Conservation (phyloP, 2,888 invertebrate species). For the Cephus nigrinus region DNA sequence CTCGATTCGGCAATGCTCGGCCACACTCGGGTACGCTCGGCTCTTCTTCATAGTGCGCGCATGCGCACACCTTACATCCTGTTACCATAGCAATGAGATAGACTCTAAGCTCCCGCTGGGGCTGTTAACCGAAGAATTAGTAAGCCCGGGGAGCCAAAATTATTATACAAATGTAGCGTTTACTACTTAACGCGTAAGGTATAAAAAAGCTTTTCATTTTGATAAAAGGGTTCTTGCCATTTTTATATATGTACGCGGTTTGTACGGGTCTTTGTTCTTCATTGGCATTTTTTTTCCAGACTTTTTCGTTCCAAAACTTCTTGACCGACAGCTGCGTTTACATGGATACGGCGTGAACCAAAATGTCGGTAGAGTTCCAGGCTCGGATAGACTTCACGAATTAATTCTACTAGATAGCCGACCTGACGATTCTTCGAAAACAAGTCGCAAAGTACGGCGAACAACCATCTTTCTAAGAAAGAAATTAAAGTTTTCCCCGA, state of each 20-base stretch:
- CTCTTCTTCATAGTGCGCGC: not conserved
- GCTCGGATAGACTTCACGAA: slow-evolving; percentile 19
- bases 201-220: not conserved
- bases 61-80: not conserved
- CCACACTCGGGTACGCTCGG: not conserved
- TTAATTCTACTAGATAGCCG: slow-evolving; percentile 39
- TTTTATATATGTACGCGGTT: not conserved
- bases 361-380: slow-evolving; percentile 27
- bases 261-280: not conserved
- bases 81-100: not conserved
- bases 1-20: not conserved
- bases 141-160: slow-evolving; percentile 40
- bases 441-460: slow-evolving; percentile 23
- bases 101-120: slow-evolving; percentile 17
- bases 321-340: slow-evolving; percentile 41
- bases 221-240: not conserved
- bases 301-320: slow-evolving; percentile 44
- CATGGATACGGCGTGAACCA: slow-evolving; percentile 33
- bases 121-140: slow-evolving; percentile 49
- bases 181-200: not conserved
- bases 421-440: slow-evolving; percentile 7
- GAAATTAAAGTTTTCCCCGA: slow-evolving; percentile 60
- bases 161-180: slow-evolving; percentile 45
- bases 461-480: slow-evolving; percentile 56
- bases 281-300: not conserved